Base-by-base conservation (phyloP, 2,797 vertebrate genomes). In the Molossus molossus region DNA sequence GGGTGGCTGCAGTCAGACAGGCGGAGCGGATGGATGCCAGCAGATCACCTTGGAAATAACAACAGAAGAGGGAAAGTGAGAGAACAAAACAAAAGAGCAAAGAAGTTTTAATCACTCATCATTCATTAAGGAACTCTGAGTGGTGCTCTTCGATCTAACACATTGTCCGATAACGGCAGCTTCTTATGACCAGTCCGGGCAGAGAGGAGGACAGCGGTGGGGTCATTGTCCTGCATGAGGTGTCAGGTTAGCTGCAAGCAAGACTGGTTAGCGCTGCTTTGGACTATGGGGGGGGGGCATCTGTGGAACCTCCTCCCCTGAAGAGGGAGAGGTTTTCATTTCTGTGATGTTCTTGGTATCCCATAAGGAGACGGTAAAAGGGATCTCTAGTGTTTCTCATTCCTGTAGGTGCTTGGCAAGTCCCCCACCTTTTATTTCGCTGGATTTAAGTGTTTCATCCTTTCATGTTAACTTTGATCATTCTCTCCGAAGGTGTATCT, bases 11-110 rank as follows among this genome's bases (percentile, higher is more conserved):
- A 3, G 87, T 83, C 81, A 67, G 40, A 33, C 33, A 79, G 40
- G 37, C 75, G 58, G 73, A 55, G 9, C 45, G 45, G 50, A 50
- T 29, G 64, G 29, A 15, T 65, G 29, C 57, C 82, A 65, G 1
- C 9, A 48, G 8, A n/a, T 87, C 40, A 0, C 62, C 60, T 85
- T 33, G 70, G 64, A 67, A 86, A 83, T 86, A 21, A 40, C 53
- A 67, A 93, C 73, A 29, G 40, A 67, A 29, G 53, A 82, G 64
- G 62, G 29, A 92, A 81, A 45, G 33, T 81, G 65, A 89, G 55
- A 75, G 91, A 87, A 87, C 14, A 45, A 70, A 94, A 50, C 11
- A 87, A 90, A 95, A 87, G 37, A 69, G 9, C 8, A 65, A 92
- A 40, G 6, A 85, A 73, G 94, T 75, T 10, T 76, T 57, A 88